phyloP scores from a whole-genome alignment of 2,113 vertebrate genomes.

The Benitochromis conjunctus region DNA sequence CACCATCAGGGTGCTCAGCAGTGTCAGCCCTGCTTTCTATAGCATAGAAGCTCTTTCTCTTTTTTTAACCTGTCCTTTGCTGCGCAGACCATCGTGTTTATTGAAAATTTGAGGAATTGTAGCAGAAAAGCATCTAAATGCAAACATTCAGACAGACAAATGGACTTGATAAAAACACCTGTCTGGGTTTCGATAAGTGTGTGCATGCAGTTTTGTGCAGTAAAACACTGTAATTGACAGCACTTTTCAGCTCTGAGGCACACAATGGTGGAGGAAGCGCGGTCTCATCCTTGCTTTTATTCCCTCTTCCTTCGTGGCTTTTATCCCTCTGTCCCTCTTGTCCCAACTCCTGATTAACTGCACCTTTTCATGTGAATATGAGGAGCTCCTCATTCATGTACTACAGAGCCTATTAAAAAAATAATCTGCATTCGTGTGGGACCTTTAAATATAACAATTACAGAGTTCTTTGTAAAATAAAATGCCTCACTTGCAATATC shows the following conservation, averaged over 20 bases:
- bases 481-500: not conserved
- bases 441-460: constrained; percentile 10
- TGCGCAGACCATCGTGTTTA: not conserved
- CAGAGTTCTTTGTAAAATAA: not conserved
- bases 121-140: not conserved
- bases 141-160: not conserved
- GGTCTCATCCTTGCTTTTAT: not conserved
- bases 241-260: constrained; percentile 35
- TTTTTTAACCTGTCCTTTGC: not conserved
- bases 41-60: not conserved
- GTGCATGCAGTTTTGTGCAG: not conserved
- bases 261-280: constrained; percentile 30
- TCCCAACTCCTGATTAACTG: constrained; percentile 41
- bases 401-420: constrained; percentile 8
- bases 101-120: not conserved
- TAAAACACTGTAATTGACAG: constrained; percentile 57
- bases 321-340: not conserved
- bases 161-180: not conserved
- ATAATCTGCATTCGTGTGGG: constrained; percentile 1
- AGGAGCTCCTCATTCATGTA: constrained; percentile 11
- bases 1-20: constrained; percentile 9
- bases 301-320: not conserved
- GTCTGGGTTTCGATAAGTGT: not conserved
- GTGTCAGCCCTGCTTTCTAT: constrained; percentile 1
- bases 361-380: constrained; percentile 27